Percentiles rank a stretch among this genome's conserved stretches.
Conservation (phyloP, 2,888 invertebrate genomes). For the Torymus texanus region DNA sequence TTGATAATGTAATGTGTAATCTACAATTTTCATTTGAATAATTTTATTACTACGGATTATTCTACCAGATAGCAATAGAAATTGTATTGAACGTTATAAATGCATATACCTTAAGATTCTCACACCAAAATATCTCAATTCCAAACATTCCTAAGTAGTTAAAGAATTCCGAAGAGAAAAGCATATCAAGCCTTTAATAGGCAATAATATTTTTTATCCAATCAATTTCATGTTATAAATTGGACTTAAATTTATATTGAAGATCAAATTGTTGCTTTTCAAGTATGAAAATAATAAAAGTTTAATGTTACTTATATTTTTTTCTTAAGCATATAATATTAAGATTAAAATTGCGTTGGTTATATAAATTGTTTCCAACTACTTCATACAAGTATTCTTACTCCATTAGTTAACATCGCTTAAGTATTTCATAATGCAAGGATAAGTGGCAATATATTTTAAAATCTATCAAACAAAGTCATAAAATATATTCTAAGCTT, state of each 20-base stretch:
- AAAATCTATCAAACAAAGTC: no score
- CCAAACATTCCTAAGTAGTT: no score
- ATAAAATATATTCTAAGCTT: no score
- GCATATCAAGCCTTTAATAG: neutral
- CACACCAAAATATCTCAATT: no score
- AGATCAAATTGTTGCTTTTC: neutral
- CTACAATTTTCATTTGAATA: no score
- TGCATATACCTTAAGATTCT: no score
- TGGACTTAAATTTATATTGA: neutral
- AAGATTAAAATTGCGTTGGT: slow-evolving; percentile 1
- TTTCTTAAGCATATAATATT: neutral
- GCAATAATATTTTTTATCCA: slow-evolving; percentile 5
- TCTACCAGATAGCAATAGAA: no score
- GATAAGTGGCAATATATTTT: no score
- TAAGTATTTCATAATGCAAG: slow-evolving; percentile 11
- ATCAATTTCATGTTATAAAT: neutral
- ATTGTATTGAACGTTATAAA: no score
- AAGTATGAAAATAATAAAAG: slow-evolving; percentile 1
- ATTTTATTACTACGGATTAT: no score
- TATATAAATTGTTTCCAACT: slow-evolving; percentile 9
- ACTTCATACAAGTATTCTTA: slow-evolving; percentile 1
- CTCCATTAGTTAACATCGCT: neutral
- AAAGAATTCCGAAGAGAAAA: neutral
- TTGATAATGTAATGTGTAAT: no score
- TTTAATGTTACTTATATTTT: slow-evolving; percentile 7